phyloP scores from a whole-genome alignment of 2,797 vertebrate genomes.

The Falco peregrinus region DNA sequence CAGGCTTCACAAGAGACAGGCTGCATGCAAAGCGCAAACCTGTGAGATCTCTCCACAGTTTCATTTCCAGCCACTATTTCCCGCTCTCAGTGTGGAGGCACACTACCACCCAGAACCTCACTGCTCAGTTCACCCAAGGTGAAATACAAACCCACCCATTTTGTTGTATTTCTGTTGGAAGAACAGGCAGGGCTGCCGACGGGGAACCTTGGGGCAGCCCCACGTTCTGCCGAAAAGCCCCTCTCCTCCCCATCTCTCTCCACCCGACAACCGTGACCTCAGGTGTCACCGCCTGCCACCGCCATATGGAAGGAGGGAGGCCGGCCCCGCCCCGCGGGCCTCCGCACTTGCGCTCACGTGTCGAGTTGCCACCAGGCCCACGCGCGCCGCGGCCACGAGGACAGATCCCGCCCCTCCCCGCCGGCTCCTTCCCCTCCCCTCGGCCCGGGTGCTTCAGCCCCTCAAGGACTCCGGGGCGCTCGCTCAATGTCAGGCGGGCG shows the following conservation, averaged over 20 bases:
- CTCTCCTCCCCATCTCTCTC: accelerated
- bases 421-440: neutral
- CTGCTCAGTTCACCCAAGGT: neutral
- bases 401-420: neutral
- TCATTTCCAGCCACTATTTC: neutral
- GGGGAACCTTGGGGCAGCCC: too few relatives aligned
- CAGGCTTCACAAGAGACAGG: too few relatives aligned
- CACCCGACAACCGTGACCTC: too few relatives aligned
- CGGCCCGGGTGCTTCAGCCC: neutral
- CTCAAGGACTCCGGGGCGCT: constrained; percentile 35
- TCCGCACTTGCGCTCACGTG: too few relatives aligned
- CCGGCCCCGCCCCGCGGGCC: neutral
- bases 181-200: too few relatives aligned
- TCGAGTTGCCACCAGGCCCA: too few relatives aligned
- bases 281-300: too few relatives aligned
- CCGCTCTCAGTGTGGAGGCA: too few relatives aligned
- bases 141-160: neutral
- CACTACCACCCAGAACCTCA: too few relatives aligned
- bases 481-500: constrained; percentile 56
- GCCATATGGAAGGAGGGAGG: neutral
- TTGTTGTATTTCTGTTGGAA: accelerated
- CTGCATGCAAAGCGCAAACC: too few relatives aligned
- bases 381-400: too few relatives aligned
- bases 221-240: too few relatives aligned
- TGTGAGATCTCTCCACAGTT: neutral